These are phyloP conservation scores for Campoplex capitator DNA, from an alignment of 2,888 invertebrate genomes.

Conservation along the genomic window DNA sequence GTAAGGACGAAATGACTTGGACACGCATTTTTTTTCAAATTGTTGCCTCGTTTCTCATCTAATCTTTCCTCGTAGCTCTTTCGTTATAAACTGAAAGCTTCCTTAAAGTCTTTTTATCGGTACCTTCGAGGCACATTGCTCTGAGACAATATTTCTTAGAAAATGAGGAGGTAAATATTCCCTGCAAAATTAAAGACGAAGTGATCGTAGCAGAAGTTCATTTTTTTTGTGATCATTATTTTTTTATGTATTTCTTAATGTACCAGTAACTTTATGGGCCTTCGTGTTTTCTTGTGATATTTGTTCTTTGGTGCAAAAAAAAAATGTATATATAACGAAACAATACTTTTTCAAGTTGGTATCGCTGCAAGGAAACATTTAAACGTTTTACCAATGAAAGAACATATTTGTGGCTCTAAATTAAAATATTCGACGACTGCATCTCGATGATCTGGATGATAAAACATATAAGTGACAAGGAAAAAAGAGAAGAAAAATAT, in stretches of 20 bases:
- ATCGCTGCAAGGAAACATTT: neutral
- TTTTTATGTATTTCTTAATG: neutral
- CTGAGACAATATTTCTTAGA: neutral
- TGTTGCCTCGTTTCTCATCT: conserved; percentile 23
- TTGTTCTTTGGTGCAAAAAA: neutral
- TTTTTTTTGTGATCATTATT: conserved; percentile 1
- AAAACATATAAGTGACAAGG: neutral
- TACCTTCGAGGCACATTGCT: neutral
- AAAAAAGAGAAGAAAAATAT: conserved; percentile 20
- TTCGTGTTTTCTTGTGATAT: neutral
- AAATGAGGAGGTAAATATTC: neutral
- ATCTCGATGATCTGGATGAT: conserved; percentile 21
- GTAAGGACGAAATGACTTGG: conserved; percentile 4
- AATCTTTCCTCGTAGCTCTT: conserved; percentile 29
- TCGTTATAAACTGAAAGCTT: conserved; percentile 25
- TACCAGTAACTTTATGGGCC: neutral
- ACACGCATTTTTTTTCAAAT: conserved; percentile 45
- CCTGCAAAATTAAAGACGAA: neutral
- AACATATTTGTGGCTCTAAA: neutral
- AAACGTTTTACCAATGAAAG: neutral
- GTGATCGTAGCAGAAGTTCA: neutral
- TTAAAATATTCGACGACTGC: neutral
- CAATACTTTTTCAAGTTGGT: neutral
- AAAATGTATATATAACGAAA: neutral
- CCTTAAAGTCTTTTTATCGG: conserved; percentile 19